These are phyloP conservation scores for Cololabis saira DNA, from an alignment of 2,113 vertebrate genomes.

Conservation along the genomic window DNA sequence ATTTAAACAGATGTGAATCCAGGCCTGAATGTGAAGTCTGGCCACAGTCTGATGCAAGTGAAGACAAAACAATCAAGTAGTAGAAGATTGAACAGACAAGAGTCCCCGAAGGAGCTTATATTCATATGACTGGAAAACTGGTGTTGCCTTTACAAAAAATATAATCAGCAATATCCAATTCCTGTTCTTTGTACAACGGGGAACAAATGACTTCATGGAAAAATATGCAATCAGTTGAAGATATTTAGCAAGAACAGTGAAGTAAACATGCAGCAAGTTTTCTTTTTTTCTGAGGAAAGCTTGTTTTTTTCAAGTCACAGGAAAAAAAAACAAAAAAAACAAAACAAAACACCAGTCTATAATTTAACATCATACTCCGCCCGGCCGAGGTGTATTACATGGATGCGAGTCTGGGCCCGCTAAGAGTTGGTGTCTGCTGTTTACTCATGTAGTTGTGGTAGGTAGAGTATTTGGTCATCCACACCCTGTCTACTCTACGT, in stretches of 20 bases:
- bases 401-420: slow-evolving; percentile 26
- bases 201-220: not conserved
- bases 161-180: not conserved
- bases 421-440: slow-evolving; percentile 37
- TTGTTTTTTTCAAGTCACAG: slow-evolving; percentile 23
- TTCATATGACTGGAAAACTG: not conserved
- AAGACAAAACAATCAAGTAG: slow-evolving; percentile 21
- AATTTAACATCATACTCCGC: slow-evolving; percentile 23
- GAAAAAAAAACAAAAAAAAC: slow-evolving; percentile 23
- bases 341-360: slow-evolving; percentile 29
- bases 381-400: slow-evolving; percentile 43
- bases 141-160: not conserved
- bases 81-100: slow-evolving; percentile 2
- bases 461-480: slow-evolving; percentile 51
- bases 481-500: slow-evolving; percentile 69
- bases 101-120: not conserved
- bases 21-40: slow-evolving; percentile 8
- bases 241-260: not conserved
- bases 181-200: not conserved
- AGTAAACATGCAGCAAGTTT: no score
- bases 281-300: not conserved
- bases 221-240: slow-evolving; percentile 4
- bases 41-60: not conserved
- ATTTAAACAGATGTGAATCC: slow-evolving; percentile 4
- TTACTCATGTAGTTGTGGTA: slow-evolving; percentile 58